These are phyloP conservation scores for Hypolimnas misippus DNA, from an alignment of 2,888 invertebrate species.

Conservation along the genomic window DNA sequence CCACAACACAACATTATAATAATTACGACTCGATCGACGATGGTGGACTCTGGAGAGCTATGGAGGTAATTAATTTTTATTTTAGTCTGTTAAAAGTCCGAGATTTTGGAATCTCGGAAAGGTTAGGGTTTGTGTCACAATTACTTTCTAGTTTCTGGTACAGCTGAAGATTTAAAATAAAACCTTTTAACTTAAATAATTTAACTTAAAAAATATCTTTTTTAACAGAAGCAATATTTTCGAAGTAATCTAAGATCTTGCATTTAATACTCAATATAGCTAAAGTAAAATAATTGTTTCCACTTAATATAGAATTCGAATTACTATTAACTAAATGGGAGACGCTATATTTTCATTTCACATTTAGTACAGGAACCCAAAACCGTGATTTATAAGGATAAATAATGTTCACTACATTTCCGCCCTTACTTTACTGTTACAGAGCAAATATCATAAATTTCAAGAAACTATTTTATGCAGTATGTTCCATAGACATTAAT, in stretches of 20 bases:
- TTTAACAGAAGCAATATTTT: too few relatives aligned
- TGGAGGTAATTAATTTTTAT: too few relatives aligned
- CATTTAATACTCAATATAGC: neutral
- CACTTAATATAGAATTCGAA: neutral
- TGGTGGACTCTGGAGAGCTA: too few relatives aligned
- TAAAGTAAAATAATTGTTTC: neutral
- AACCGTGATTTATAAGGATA: slow-evolving; percentile 42
- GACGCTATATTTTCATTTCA: slow-evolving; percentile 19
- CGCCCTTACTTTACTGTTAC: slow-evolving; percentile 34
- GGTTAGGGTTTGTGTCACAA: too few relatives aligned
- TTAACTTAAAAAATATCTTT: too few relatives aligned
- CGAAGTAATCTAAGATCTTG: neutral
- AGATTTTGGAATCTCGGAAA: too few relatives aligned
- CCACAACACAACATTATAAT: too few relatives aligned
- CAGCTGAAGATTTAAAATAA: too few relatives aligned
- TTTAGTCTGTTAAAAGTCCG: too few relatives aligned
- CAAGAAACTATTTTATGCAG: slow-evolving; percentile 33
- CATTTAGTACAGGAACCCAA: slow-evolving; percentile 25
- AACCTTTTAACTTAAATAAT: too few relatives aligned
- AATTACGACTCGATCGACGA: too few relatives aligned
- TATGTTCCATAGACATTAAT: slow-evolving; percentile 41
- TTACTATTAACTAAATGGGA: neutral
- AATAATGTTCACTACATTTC: slow-evolving; percentile 42
- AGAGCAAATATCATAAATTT: slow-evolving; percentile 37
- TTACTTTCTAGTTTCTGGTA: too few relatives aligned